Conservation (phyloP, 2,888 invertebrate genomes). For the Napeogenes sylphis region DNA sequence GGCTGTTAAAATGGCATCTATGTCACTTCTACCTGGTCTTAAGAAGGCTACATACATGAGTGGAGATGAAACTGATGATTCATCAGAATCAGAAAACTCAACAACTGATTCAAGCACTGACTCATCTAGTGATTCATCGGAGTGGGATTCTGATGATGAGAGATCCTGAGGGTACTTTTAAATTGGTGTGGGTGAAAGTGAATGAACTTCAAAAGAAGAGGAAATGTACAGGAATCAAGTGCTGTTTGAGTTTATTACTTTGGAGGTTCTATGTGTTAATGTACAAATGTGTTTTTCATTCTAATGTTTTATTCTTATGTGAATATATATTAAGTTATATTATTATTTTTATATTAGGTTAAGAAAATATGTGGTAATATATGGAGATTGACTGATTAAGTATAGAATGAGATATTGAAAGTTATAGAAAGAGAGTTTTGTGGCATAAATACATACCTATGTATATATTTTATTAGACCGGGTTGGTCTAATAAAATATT, state of each 20-base stretch:
- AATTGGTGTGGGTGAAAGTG: constrained; percentile 7
- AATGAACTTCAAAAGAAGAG: not conserved
- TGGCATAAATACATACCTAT: not conserved
- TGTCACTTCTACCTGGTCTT: constrained; percentile 58
- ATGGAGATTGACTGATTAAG: not conserved
- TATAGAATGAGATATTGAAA: not conserved
- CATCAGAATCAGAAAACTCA: constrained; percentile 37
- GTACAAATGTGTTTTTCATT: not conserved
- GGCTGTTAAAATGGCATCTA: constrained; percentile 64
- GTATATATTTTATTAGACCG: not conserved
- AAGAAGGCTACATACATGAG: constrained; percentile 42
- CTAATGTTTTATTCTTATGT: no score
- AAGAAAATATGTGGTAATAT: no score
- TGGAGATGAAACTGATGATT: constrained; percentile 47
- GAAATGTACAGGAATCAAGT: not conserved
- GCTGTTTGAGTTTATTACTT: not conserved
- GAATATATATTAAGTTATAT: no score
- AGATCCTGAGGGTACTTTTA: constrained; percentile 38
- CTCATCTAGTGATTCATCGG: constrained; percentile 48
- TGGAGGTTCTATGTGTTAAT: not conserved
- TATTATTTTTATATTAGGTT: no score
- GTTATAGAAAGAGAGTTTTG: not conserved
- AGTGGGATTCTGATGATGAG: constrained; percentile 66
- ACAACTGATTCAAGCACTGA: constrained; percentile 48
- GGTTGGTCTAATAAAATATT: no score